Base-by-base conservation (phyloP, 2,888 invertebrate species). In the Tachina fera region DNA sequence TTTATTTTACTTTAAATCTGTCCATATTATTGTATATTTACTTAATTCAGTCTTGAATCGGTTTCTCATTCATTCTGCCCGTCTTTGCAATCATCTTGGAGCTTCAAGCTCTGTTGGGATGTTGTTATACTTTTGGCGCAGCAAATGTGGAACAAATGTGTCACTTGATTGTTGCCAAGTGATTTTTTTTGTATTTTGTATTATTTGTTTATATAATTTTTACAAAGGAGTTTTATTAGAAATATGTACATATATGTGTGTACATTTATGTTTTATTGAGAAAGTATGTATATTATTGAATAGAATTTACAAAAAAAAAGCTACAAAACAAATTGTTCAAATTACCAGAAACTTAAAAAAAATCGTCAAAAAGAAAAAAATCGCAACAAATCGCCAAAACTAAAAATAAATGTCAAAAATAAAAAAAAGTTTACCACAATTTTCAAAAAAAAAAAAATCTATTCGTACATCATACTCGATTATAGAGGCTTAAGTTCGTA, bases 101-200 rank as follows among this genome's bases (percentile, higher is more conserved):
- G 56, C 22, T 51, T 68, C 1, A 61, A 47, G 19, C 47, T 58
- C 81, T 60, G 68, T 78, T 61, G 77, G 49, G 47, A 47, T 22
- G 53, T 63, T 67, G 53, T 71, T 61, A 22, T 39, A 31, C 1
- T 51, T 79, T 79, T 83, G 86, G 86, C 79, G 83, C 86, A 79
- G 39, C 79, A 86, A 83, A 76, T 31, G 49, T 83, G 72, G 83
- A 83, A 79, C 83, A 68, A 83, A 68, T 79, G 43, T 86, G 79
- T 76, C 83, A 83, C 49, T 83, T 83, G 68, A 72, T 83, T 72
- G 75, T 75, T 86, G 86, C 86, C 86, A 86, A 86, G 70, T 83
- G 67, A 76, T 56, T 63, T 79, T 76, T 75, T 56, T 61, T 71
- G 45, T 49, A 58, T 11, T 13, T 83, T 53, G 63, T 47, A 4